These are phyloP conservation scores for Sebastes nivosus DNA, from an alignment of 2,797 vertebrate genomes.

Conservation along the genomic window DNA sequence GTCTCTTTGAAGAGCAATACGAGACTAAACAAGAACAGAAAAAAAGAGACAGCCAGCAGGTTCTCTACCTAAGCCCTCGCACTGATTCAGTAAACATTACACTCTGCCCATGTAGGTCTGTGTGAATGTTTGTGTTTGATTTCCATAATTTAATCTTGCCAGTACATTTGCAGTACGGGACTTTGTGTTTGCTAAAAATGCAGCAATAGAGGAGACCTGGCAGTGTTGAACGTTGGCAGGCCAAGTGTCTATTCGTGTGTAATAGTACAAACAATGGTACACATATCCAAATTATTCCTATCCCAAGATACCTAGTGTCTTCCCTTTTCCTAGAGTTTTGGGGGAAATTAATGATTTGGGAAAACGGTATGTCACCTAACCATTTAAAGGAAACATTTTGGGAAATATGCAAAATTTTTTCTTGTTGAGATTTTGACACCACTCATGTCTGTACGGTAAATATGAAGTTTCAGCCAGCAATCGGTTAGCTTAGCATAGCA, in stretches of 20 bases:
- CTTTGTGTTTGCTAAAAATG: not conserved
- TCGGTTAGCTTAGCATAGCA: not conserved
- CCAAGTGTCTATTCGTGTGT: not conserved
- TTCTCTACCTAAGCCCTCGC: not conserved
- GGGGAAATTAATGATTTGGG: not conserved
- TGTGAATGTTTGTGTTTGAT: not conserved
- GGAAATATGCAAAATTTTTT: not conserved
- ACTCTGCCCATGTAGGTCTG: not conserved
- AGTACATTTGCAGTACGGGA: not conserved
- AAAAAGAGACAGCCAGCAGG: not conserved
- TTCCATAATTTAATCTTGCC: not conserved
- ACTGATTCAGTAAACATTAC: not conserved
- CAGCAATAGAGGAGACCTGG: not conserved
- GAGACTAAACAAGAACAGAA: not conserved
- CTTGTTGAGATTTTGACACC: not conserved
- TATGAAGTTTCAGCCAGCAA: not conserved
- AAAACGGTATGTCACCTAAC: not conserved
- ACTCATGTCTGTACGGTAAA: not conserved
- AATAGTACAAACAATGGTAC: not conserved
- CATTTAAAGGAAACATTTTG: not conserved
- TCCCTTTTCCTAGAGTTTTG: not conserved
- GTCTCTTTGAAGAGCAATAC: not conserved
- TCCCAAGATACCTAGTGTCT: not conserved
- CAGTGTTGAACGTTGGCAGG: not conserved
- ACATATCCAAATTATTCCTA: not conserved